Percentiles rank a stretch among this genome's conserved stretches.
phyloP scores from a whole-genome alignment of 2,888 invertebrate genomes.

The Platycheirus albimanus region DNA sequence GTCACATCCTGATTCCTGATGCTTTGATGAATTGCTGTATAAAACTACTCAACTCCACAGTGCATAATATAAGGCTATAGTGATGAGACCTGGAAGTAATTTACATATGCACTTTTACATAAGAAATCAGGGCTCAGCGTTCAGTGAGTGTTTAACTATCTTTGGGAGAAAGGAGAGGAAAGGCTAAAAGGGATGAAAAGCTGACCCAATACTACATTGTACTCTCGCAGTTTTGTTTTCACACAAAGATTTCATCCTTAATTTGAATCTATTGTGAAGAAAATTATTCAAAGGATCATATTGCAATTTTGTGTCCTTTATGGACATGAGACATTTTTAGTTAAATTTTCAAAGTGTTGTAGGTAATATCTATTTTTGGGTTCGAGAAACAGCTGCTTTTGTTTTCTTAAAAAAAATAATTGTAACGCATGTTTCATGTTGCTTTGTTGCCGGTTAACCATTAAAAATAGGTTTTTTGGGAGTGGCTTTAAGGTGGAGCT shows the following conservation, averaged over 20 bases:
- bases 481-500: too few relatives aligned
- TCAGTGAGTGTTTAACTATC: conserved; percentile 23
- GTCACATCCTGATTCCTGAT: too few relatives aligned
- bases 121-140: conserved; percentile 34
- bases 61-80: neutral
- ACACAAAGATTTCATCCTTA: neutral
- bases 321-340: too few relatives aligned
- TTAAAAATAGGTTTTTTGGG: too few relatives aligned
- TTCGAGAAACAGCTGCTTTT: too few relatives aligned
- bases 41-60: too few relatives aligned
- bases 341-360: too few relatives aligned
- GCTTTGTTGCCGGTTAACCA: too few relatives aligned
- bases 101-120: conserved; percentile 31
- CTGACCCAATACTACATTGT: conserved; percentile 27
- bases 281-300: conserved; percentile 20
- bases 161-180: conserved; percentile 28
- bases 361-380: too few relatives aligned
- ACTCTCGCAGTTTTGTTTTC: neutral
- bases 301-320: too few relatives aligned
- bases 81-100: conserved; percentile 12
- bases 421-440: too few relatives aligned
- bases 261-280: conserved; percentile 1
- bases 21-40: neutral
- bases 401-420: too few relatives aligned
- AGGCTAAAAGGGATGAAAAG: conserved; percentile 14